Conservation (phyloP, 2,797 vertebrate genomes). For the Sebastes nivosus region DNA sequence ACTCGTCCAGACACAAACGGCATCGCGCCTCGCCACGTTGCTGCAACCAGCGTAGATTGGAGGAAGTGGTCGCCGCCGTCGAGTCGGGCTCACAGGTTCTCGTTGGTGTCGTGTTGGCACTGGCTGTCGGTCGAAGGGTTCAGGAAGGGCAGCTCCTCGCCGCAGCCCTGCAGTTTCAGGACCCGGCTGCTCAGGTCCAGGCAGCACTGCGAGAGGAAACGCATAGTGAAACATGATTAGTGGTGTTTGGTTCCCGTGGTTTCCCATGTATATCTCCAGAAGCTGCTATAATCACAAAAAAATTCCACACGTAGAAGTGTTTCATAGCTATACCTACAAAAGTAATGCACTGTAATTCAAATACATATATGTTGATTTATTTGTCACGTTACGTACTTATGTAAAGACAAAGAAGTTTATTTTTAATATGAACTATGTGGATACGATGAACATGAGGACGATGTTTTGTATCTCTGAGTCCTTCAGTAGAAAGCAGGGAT, state of each 20-base stretch:
- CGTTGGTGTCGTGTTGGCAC: constrained; percentile 80
- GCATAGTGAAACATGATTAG: neutral
- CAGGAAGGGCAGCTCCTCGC: constrained; percentile 89
- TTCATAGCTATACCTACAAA: too few relatives aligned
- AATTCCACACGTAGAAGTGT: too few relatives aligned
- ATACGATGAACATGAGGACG: neutral
- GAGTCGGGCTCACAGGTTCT: constrained; percentile 79
- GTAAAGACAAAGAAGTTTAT: too few relatives aligned
- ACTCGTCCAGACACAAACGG: constrained; percentile 60
- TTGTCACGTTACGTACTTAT: too few relatives aligned
- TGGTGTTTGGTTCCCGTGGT: neutral
- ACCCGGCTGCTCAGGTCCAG: constrained; percentile 88
- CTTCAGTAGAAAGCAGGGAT: neutral
- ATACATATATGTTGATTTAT: too few relatives aligned
- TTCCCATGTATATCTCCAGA: too few relatives aligned
- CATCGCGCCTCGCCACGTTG: neutral
- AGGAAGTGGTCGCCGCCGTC: neutral
- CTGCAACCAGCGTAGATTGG: constrained; percentile 1
- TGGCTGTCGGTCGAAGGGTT: constrained; percentile 66
- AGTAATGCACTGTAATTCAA: too few relatives aligned
- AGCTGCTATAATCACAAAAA: too few relatives aligned
- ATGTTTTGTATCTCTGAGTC: neutral
- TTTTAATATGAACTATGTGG: too few relatives aligned
- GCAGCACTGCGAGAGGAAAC: constrained; percentile 83
- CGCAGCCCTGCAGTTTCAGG: constrained; percentile 83